Base-by-base conservation (phyloP, 2,113 vertebrate species). In the Triplophysa dalaica region DNA sequence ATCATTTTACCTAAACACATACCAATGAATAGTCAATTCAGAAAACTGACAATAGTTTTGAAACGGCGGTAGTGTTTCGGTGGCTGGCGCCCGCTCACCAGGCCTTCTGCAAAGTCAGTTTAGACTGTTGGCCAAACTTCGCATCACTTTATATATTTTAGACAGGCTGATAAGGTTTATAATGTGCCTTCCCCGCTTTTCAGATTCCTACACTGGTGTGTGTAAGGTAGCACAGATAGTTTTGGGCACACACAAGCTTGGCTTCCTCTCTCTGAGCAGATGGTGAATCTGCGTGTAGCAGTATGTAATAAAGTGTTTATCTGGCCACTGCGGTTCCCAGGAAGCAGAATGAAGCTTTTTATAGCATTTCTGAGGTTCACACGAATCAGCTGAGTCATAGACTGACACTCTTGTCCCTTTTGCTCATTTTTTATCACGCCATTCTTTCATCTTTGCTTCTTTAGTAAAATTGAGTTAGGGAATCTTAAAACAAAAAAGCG, bases 281-380 rank as follows among this genome's bases (percentile, higher is more conserved):
- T 88, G 87, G 87, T 66, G 62, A 48, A 78, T 64, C 82, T 54
- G 79, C 70, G 65, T 82, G 83, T 75, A 85, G 79, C 81, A 82
- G 84, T 68, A 66, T 75, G 81, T 88, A 86, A 87, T 88, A 86
- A 88, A 87, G 87, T 81, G 86, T 87, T 87, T 83, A 88, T 86
- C 83, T 87, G 84, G 84, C 86, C 81, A 81, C 84, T 79, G 85
- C 61, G 73, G 81, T 70, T 87, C 61, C 21, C 74, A 85, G 81
- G 81, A 84, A 79, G 81, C 72, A 70, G 79, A 78, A 85, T 78
- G 64, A 63, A 63, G 79, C 83, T 84, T 86, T 86, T 87, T 85
- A 83, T 85, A 87, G 84, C 64, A 33, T 70, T 70, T 24, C 66
- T 63, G 58, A 17, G 65, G 60, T 62, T 78, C 81, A 64, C 80